These are phyloP conservation scores for Drosophila leontia DNA, from an alignment of 1,140 invertebrate genomes.

Conservation along the genomic window DNA sequence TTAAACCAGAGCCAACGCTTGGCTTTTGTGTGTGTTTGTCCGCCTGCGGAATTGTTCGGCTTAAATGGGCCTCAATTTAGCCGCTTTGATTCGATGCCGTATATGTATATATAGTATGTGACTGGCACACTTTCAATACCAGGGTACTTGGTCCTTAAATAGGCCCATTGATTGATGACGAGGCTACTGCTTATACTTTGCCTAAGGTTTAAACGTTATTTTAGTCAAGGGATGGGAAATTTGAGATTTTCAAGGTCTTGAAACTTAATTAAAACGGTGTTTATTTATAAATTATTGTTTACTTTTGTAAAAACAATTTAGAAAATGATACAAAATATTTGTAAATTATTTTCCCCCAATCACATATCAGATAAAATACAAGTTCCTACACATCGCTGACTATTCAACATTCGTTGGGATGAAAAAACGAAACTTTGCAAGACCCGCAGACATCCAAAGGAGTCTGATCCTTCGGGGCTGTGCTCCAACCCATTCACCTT, in stretches of 20 bases:
- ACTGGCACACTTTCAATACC: constrained; percentile 32
- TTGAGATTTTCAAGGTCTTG: too few species aligned
- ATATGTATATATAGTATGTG: constrained; percentile 11
- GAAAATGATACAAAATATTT: background rate
- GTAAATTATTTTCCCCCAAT: background rate
- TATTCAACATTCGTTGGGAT: constrained; percentile 2
- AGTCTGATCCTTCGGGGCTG: constrained; percentile 1
- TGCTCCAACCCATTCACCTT: constrained; percentile 31
- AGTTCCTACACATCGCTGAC: background rate
- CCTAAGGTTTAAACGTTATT: background rate
- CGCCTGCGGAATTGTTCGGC: constrained; percentile 55
- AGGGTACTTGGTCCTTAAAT: constrained; percentile 29
- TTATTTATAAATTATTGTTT: too few species aligned
- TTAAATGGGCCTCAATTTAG: constrained; percentile 71
- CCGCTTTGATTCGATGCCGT: constrained; percentile 36
- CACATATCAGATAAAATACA: background rate
- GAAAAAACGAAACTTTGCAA: background rate
- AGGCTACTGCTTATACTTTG: background rate
- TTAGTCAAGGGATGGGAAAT: background rate
- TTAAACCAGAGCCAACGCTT: constrained; percentile 60
- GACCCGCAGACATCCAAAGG: constrained; percentile 1
- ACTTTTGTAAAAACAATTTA: background rate
- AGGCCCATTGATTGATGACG: constrained; percentile 35
- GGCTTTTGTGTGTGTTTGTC: constrained; percentile 33
- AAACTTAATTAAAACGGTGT: too few species aligned